Evolutionary conservation across 2,113 vertebrate genomes (phyloP).

Genomic region (Phoxinus phoxinus): DNA sequence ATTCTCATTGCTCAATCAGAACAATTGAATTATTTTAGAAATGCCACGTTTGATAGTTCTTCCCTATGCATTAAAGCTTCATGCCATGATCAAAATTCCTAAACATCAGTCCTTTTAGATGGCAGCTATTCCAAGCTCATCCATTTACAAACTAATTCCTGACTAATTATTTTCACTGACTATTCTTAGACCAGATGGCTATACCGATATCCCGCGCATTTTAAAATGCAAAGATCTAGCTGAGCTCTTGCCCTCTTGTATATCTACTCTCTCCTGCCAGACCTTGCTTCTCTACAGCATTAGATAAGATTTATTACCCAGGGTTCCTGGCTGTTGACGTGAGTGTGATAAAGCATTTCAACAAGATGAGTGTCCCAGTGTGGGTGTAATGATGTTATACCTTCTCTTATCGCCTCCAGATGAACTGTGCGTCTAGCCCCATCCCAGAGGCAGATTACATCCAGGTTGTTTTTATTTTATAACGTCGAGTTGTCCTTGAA

Average conservation of each 20-base stretch:
- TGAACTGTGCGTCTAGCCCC: slow-evolving; percentile 64
- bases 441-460: slow-evolving; percentile 54
- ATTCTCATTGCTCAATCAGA: background rate
- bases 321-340: slow-evolving; percentile 74
- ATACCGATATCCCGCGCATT: slow-evolving; percentile 43
- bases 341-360: slow-evolving; percentile 72
- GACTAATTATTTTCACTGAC: background rate
- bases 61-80: background rate
- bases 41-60: background rate
- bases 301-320: slow-evolving; percentile 74
- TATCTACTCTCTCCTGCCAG: slow-evolving; percentile 59
- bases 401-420: slow-evolving; percentile 69
- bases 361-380: slow-evolving; percentile 72
- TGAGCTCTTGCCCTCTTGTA: slow-evolving; percentile 21
- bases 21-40: background rate
- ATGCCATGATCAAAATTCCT: background rate
- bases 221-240: slow-evolving; percentile 54
- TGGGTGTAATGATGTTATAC: slow-evolving; percentile 75
- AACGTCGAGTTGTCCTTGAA: slow-evolving; percentile 6
- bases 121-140: too few species aligned
- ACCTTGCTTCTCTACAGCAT: slow-evolving; percentile 60
- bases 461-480: slow-evolving; percentile 54
- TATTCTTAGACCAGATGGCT: background rate
- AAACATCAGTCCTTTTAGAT: background rate
- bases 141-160: background rate